Conservation (phyloP, 2,888 invertebrate genomes). For the Eupithecia subumbrata region DNA sequence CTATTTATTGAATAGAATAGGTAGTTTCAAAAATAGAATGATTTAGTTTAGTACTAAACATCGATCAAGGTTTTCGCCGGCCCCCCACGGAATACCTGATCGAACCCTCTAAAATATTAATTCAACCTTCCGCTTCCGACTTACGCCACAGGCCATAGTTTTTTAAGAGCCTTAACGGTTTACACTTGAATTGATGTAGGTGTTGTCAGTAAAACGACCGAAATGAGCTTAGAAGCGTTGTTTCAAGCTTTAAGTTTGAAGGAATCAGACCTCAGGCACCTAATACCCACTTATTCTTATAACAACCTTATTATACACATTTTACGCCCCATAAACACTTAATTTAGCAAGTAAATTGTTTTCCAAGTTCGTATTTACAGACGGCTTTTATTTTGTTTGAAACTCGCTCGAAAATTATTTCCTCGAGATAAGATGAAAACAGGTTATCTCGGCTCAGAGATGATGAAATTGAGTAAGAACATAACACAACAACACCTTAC, state of each 20-base stretch:
- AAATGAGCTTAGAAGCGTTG: neutral
- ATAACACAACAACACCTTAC: slow-evolving; percentile 11
- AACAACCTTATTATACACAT: slow-evolving; percentile 3
- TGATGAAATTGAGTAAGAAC: slow-evolving; percentile 13
- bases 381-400: slow-evolving; percentile 15
- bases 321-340: slow-evolving; percentile 3
- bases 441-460: slow-evolving; percentile 21
- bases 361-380: slow-evolving; percentile 7
- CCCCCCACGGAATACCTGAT: too few species aligned
- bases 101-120: too few species aligned
- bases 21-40: too few species aligned
- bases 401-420: slow-evolving; percentile 18
- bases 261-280: neutral
- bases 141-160: neutral
- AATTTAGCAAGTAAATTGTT: slow-evolving; percentile 10
- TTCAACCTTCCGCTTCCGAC: neutral
- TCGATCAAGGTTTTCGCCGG: too few species aligned
- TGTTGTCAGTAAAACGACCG: neutral
- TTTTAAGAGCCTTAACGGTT: neutral
- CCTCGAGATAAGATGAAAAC: slow-evolving; percentile 21
- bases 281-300: neutral
- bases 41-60: too few species aligned
- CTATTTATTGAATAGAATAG: too few species aligned
- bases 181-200: neutral
- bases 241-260: neutral